These are phyloP conservation scores for Eristalis arbustorum DNA, from an alignment of 2,888 invertebrate genomes.

Conservation along the genomic window DNA sequence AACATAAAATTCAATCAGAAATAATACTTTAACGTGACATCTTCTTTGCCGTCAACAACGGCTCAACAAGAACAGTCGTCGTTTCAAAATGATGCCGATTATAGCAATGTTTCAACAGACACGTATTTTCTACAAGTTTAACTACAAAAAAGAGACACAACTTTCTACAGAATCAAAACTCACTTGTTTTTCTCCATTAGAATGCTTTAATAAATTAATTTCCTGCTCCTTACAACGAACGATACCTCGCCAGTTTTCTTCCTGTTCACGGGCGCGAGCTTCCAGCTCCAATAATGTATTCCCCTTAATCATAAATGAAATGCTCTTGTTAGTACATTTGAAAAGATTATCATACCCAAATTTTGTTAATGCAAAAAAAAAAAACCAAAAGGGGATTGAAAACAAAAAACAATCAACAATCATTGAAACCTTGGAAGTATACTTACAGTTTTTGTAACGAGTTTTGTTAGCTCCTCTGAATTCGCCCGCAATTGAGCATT, in stretches of 20 bases:
- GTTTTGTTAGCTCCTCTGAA: constrained; percentile 86
- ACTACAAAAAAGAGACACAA: neutral
- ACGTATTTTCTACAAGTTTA: neutral
- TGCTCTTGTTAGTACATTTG: neutral
- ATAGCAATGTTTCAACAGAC: neutral
- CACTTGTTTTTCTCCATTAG: constrained; percentile 78
- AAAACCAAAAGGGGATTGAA: neutral
- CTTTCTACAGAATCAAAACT: constrained; percentile 34
- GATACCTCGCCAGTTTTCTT: constrained; percentile 79
- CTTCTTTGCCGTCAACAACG: too few species aligned
- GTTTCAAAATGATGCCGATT: too few species aligned
- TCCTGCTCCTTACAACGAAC: constrained; percentile 78
- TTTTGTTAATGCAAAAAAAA: neutral
- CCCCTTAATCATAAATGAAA: constrained; percentile 73
- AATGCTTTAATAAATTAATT: constrained; percentile 78
- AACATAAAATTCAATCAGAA: too few species aligned
- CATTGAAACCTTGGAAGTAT: neutral
- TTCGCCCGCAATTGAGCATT: constrained; percentile 85
- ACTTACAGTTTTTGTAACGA: constrained; percentile 89
- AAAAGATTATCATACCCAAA: constrained; percentile 42
- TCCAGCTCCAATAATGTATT: constrained; percentile 79
- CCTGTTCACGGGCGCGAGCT: constrained; percentile 78
- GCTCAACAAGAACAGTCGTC: too few species aligned
- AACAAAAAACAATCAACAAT: neutral
- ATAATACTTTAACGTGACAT: too few species aligned